Percentiles rank a stretch among this genome's conserved stretches.
These are phyloP conservation scores for Addax nasomaculatus DNA, from an alignment of 2,113 vertebrate species.

Conservation along the genomic window DNA sequence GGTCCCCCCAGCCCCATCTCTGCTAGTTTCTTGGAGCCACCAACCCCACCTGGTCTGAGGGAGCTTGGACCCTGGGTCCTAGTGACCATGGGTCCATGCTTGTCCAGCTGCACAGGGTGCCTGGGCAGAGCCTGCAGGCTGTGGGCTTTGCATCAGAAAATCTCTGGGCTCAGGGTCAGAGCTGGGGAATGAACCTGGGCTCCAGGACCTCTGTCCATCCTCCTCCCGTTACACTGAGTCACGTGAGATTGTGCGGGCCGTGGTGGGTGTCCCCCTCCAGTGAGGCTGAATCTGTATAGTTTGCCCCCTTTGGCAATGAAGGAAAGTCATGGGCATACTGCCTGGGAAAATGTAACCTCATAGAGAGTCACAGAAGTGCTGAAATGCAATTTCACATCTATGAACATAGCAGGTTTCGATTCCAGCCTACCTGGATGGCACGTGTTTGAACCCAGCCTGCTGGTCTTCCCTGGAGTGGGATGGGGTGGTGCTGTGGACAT, in stretches of 20 bases:
- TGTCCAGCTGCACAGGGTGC: rapidly evolving
- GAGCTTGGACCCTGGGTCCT: neutral
- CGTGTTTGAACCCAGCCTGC: rapidly evolving
- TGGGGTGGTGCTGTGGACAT: rapidly evolving
- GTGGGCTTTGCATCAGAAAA: neutral
- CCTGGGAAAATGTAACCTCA: neutral
- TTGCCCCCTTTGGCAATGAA: neutral
- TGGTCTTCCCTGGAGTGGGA: neutral
- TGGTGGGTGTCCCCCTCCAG: neutral
- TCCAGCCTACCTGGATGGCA: neutral
- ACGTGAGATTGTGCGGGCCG: rapidly evolving
- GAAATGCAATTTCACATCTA: neutral
- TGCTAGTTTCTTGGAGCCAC: neutral
- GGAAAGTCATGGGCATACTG: rapidly evolving
- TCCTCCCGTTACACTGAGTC: rapidly evolving
- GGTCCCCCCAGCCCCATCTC: neutral
- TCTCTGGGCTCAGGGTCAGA: neutral
- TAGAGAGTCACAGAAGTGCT: neutral
- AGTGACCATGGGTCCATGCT: rapidly evolving
- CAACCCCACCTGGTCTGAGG: rapidly evolving
- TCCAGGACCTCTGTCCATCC: neutral
- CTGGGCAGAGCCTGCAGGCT: neutral
- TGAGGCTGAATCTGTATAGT: rapidly evolving
- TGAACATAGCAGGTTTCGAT: rapidly evolving
- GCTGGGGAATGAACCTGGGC: neutral